phyloP scores from a whole-genome alignment of 2,113 vertebrate genomes.

The Rana temporaria region DNA sequence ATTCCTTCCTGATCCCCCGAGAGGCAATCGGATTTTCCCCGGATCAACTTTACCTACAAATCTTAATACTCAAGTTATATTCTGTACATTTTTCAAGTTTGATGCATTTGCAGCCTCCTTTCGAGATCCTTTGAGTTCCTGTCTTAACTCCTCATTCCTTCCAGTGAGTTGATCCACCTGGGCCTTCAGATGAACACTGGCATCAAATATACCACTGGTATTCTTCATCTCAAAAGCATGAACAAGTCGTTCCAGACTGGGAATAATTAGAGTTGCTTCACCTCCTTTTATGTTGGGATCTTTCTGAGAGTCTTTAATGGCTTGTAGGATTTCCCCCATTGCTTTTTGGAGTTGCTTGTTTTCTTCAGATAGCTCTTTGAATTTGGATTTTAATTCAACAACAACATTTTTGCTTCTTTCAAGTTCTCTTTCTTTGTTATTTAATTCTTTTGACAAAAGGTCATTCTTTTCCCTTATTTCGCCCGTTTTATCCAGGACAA shows the following conservation, averaged over 20 bases:
- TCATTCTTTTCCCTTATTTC: conserved; percentile 77
- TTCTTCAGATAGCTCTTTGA: conserved; percentile 85
- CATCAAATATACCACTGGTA: conserved; percentile 73
- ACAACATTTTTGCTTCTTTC: too few species aligned
- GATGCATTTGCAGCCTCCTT: conserved; percentile 78
- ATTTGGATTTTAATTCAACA: conserved; percentile 71
- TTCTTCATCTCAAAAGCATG: conserved; percentile 81
- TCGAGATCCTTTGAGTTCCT: conserved; percentile 80
- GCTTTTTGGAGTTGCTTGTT: conserved; percentile 87
- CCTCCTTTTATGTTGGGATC: conserved; percentile 66
- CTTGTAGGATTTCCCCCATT: conserved; percentile 88
- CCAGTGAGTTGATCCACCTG: conserved; percentile 92
- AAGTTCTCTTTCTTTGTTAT: neutral
- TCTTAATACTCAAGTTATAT: too few species aligned
- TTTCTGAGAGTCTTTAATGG: conserved; percentile 79
- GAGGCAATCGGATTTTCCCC: too few species aligned
- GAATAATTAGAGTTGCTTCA: conserved; percentile 74
- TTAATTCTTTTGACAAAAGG: neutral
- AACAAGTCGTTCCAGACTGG: conserved; percentile 82
- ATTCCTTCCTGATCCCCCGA: too few species aligned
- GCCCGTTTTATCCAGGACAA: conserved; percentile 62
- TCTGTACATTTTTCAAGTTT: too few species aligned
- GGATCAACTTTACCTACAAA: too few species aligned
- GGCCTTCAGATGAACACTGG: conserved; percentile 75
- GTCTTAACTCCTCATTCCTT: conserved; percentile 89